phyloP scores from a whole-genome alignment of 2,888 invertebrate genomes.

The Melinaea marsaeus region DNA sequence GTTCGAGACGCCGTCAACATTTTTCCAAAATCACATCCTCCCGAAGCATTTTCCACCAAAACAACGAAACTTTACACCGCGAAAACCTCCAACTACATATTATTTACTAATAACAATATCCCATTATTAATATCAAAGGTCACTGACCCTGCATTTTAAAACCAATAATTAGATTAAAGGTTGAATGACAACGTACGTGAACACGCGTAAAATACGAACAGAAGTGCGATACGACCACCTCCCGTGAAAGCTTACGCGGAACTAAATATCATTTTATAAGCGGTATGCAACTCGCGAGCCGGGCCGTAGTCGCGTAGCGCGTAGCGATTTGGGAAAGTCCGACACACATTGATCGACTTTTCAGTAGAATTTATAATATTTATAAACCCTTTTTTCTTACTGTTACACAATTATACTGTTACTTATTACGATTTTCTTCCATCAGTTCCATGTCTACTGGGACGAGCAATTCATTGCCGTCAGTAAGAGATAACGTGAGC shows the following conservation, averaged over 20 bases:
- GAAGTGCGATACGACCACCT: slow-evolving; percentile 40
- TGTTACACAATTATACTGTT: neutral
- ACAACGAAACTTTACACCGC: slow-evolving; percentile 40
- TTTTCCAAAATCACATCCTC: slow-evolving; percentile 67
- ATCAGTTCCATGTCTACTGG: neutral
- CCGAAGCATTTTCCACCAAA: slow-evolving; percentile 56
- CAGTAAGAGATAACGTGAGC: neutral
- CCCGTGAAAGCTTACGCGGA: slow-evolving; percentile 45
- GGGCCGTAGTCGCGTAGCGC: slow-evolving; percentile 43
- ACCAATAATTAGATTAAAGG: slow-evolving; percentile 61
- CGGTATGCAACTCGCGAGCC: slow-evolving; percentile 18
- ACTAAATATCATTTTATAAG: slow-evolving; percentile 44
- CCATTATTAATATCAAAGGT: slow-evolving; percentile 50
- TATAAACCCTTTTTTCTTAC: slow-evolving; percentile 9
- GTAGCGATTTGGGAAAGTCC: slow-evolving; percentile 55
- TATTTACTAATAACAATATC: slow-evolving; percentile 48
- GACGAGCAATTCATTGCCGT: neutral
- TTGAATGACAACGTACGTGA: slow-evolving; percentile 57
- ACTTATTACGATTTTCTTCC: neutral
- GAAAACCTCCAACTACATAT: slow-evolving; percentile 44
- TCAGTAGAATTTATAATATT: slow-evolving; percentile 32
- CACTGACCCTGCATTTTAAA: slow-evolving; percentile 50
- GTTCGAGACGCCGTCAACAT: slow-evolving; percentile 63
- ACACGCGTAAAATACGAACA: slow-evolving; percentile 39
- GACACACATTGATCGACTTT: slow-evolving; percentile 52